Percentiles rank a stretch among this genome's conserved stretches.
phyloP scores from a whole-genome alignment of 2,797 vertebrate species.

The Echiichthys vipera region DNA sequence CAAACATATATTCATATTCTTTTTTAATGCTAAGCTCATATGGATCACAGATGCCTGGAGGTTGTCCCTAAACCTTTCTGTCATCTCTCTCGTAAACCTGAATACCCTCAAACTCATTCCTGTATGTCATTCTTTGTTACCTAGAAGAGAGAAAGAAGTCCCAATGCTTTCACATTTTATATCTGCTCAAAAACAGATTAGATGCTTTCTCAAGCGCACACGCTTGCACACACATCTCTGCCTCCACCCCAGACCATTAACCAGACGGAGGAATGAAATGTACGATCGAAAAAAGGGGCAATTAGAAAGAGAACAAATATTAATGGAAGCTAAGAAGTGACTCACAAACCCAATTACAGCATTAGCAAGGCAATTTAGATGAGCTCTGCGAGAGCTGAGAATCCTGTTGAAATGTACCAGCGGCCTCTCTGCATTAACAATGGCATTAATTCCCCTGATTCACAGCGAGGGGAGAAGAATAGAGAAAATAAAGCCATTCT shows the following conservation, averaged over 20 bases:
- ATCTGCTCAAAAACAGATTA: constrained; percentile 60
- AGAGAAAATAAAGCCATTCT: constrained; percentile 86
- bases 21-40: constrained; percentile 29
- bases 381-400: constrained; percentile 87
- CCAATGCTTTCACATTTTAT: constrained; percentile 44
- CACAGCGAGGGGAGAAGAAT: constrained; percentile 61
- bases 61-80: constrained; percentile 35
- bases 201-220: constrained; percentile 38
- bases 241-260: constrained; percentile 74
- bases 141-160: constrained; percentile 21
- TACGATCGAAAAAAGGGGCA: constrained; percentile 69
- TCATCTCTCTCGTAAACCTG: constrained; percentile 35
- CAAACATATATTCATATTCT: constrained; percentile 2
- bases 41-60: constrained; percentile 32
- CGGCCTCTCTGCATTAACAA: constrained; percentile 83
- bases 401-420: constrained; percentile 89
- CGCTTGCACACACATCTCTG: constrained; percentile 27
- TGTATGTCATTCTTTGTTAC: constrained; percentile 40
- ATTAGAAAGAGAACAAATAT: constrained; percentile 84
- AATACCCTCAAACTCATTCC: constrained; percentile 30
- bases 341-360: constrained; percentile 92
- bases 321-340: constrained; percentile 86
- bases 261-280: constrained; percentile 72
- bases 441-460: constrained; percentile 78
- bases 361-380: constrained; percentile 86